Conservation (phyloP, 2,888 invertebrate species). For the Busseola fusca region DNA sequence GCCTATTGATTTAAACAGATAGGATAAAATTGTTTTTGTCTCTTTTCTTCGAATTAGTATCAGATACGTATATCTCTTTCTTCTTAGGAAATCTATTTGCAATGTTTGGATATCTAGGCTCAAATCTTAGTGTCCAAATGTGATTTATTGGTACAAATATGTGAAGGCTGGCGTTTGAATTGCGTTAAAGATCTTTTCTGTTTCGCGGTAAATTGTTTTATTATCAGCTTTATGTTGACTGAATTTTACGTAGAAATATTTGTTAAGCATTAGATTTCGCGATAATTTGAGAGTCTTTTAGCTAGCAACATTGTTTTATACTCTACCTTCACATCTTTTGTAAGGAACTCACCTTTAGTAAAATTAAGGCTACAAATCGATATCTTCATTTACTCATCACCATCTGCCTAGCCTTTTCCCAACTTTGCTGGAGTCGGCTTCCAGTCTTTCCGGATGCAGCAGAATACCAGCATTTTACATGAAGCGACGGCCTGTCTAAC, state of each 20-base stretch:
- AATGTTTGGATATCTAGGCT: conserved; percentile 53
- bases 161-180: conserved; percentile 52
- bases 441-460: too few relatives aligned
- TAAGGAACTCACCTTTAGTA: background rate
- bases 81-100: conserved; percentile 52
- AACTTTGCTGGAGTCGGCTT: too few relatives aligned
- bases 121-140: conserved; percentile 55
- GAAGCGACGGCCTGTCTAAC: too few relatives aligned
- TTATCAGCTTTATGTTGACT: conserved; percentile 40
- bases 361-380: background rate
- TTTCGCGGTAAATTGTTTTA: conserved; percentile 49
- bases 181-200: conserved; percentile 49
- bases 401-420: too few relatives aligned
- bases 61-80: conserved; percentile 48
- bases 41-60: conserved; percentile 49
- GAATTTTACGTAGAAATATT: conserved; percentile 41
- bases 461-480: too few relatives aligned
- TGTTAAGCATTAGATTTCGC: conserved; percentile 22
- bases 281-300: conserved; percentile 16
- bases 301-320: conserved; percentile 6
- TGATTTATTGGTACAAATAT: conserved; percentile 62
- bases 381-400: background rate
- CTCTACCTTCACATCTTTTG: background rate
- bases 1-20: conserved; percentile 62
- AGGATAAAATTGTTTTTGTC: conserved; percentile 53